Conservation (phyloP, 2,888 invertebrate genomes). For the Chromoteleia sp. region DNA sequence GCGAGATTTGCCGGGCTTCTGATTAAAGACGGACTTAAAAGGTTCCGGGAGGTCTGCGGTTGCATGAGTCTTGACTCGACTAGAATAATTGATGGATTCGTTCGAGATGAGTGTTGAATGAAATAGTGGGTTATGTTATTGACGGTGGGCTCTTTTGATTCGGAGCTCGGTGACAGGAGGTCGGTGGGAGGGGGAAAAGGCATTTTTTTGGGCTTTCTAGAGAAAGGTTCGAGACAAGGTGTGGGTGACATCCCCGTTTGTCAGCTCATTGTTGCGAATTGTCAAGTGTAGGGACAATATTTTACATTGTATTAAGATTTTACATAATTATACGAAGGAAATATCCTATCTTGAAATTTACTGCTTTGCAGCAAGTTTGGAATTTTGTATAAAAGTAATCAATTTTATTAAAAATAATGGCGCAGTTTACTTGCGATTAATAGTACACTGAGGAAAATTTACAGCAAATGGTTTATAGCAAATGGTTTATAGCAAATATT, state of each 20-base stretch:
- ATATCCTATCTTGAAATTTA: no score
- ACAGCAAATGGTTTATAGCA: no score
- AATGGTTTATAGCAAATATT: no score
- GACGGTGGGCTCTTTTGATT: slow-evolving; percentile 3
- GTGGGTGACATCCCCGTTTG: slow-evolving; percentile 1
- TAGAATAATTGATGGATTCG: slow-evolving; percentile 18
- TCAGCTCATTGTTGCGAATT: no score
- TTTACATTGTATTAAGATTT: no score
- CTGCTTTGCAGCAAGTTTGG: no score
- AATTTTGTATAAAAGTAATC: no score
- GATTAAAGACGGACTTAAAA: slow-evolving; percentile 25
- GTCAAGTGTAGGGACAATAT: no score
- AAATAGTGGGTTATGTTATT: slow-evolving; percentile 22
- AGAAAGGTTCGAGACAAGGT: slow-evolving; percentile 6
- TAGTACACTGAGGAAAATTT: no score
- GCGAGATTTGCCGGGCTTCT: slow-evolving; percentile 20
- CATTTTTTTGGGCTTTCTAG: background rate
- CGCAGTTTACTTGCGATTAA: no score
- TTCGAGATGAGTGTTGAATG: background rate
- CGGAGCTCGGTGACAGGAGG: background rate
- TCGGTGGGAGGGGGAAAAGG: background rate
- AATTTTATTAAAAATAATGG: no score
- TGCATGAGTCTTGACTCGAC: slow-evolving; percentile 12
- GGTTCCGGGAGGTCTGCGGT: slow-evolving; percentile 12
- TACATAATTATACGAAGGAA: no score